Percentiles rank a stretch among this genome's conserved stretches.
Evolutionary conservation across 2,888 invertebrate species (phyloP).

Genomic region (Capitulum mitella): DNA sequence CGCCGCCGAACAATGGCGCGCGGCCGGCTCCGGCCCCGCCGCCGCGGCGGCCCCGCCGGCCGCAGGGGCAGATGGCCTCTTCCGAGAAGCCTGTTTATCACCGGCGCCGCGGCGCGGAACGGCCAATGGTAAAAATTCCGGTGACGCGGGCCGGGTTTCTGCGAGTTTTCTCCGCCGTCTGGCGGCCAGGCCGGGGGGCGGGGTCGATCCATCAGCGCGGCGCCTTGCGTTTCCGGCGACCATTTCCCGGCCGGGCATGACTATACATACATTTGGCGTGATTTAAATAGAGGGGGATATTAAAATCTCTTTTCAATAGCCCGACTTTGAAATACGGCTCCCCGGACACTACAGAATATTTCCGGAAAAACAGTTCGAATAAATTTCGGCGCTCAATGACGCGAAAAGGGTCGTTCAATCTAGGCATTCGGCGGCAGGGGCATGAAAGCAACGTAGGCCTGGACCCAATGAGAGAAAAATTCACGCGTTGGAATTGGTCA

Average conservation of each 20-base stretch:
- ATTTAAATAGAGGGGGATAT: conserved; percentile 19
- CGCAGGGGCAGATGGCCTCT: neutral
- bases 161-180: neutral
- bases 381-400: conserved; percentile 12
- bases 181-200: neutral
- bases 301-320: conserved; percentile 14
- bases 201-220: neutral
- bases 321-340: conserved; percentile 18
- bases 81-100: neutral
- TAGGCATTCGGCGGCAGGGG: neutral
- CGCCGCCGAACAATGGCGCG: neutral
- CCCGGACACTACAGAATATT: neutral
- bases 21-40: too few relatives aligned
- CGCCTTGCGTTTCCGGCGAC: neutral
- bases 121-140: neutral
- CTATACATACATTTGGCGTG: neutral
- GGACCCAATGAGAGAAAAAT: conserved; percentile 19
- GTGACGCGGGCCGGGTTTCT: neutral
- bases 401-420: conserved; percentile 5
- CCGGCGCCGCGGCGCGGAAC: neutral
- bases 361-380: conserved; percentile 11
- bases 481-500: conserved; percentile 22
- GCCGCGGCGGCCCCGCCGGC: too few relatives aligned
- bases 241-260: neutral
- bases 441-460: neutral